Percentiles rank a stretch among this genome's conserved stretches.
These are phyloP conservation scores for Kradibia gibbosae DNA, from an alignment of 1,140 invertebrate species.

Conservation along the genomic window DNA sequence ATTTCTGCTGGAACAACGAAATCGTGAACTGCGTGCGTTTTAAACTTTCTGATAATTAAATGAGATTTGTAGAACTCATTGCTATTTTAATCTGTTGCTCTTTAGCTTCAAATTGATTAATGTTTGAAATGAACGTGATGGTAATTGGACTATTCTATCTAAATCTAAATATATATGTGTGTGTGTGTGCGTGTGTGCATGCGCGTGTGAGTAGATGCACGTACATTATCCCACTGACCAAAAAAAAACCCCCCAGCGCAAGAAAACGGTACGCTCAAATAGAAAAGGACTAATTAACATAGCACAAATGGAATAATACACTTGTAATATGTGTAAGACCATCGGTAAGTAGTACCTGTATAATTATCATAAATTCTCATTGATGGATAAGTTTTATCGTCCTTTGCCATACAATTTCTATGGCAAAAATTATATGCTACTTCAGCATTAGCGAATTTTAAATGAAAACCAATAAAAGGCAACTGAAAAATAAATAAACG, in stretches of 20 bases:
- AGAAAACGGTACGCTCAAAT: conserved; percentile 19
- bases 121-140: neutral
- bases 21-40: neutral
- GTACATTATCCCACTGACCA: conserved; percentile 24
- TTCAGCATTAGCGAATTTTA: neutral
- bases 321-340: neutral
- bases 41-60: neutral
- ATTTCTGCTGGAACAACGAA: conserved; percentile 29
- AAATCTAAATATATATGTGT: no score
- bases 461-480: neutral
- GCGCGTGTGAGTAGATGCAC: neutral
- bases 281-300: neutral
- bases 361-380: conserved; percentile 41
- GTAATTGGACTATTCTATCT: conserved; percentile 1
- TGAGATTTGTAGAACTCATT: neutral
- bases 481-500: neutral
- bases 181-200: no score
- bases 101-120: neutral
- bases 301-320: conserved; percentile 20
- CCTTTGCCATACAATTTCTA: neutral
- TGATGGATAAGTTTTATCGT: conserved; percentile 24
- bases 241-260: conserved; percentile 41
- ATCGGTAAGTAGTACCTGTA: conserved; percentile 3
- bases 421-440: neutral
- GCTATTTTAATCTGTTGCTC: neutral